Evolutionary conservation across 1,140 invertebrate species (phyloP), one percentile per base, ranked within the genome.

Genomic region (Reticulitermes speratus): DNA sequence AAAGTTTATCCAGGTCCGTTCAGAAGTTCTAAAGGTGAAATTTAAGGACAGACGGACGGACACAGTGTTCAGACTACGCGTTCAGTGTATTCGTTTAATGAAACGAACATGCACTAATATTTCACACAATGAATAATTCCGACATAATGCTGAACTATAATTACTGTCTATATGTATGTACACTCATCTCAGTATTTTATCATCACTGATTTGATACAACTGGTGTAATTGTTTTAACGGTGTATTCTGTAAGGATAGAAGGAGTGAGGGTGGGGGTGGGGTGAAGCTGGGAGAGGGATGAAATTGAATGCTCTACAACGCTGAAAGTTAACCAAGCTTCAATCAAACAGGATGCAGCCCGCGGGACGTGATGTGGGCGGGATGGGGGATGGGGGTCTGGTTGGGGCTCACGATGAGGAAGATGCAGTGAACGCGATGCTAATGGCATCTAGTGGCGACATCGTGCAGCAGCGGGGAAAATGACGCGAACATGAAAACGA

Each of bases 261-360:
- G 38, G 2, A 38, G 38, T 38, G 38, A 38, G 38, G 38, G 14
- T 55, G 9, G 52, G 16, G 14, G 7, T 8, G 19, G 19, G 45
- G 48, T 16, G 84, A 45, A 44, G 45, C 7, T 25, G 8, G 38
- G 9, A 52, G 48, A 16, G 59, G 32, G 65, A 65, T 38, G 85
- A 85, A 85, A 85, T 81, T 81, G 85, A 85, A 85, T 85, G 55
- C 38, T 85, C 21, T 23, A n/a, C 38, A 44, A 84, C 44, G 44
- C 25, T 75, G 65, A 32, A 85, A 85, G 85, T 85, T 85, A 85
- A 85, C 85, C 59, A 82, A 75, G 55, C 59, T 48, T 85, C 85
- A 85, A 59, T 85, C 85, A 85, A 85, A 85, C 44, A 81, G 45
- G 85, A 85, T 48, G 82, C 82, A 83, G 44, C n/a, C n/a, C 48